phyloP scores from a whole-genome alignment of 1,140 invertebrate genomes.

The Dreissena rostriformis region DNA sequence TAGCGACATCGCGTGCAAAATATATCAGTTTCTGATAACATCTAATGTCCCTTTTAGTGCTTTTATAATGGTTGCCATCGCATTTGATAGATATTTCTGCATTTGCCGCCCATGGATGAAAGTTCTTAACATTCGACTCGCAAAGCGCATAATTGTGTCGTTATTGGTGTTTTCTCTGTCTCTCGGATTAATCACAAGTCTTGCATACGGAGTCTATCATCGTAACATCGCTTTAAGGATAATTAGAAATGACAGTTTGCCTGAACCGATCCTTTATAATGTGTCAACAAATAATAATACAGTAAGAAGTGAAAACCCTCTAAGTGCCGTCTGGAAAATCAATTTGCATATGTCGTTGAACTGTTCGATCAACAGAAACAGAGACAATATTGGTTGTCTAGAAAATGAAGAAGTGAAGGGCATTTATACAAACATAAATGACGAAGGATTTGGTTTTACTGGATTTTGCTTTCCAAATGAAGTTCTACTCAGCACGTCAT shows the following conservation, averaged over 20 bases:
- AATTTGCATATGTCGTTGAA: not conserved
- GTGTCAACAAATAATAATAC: not conserved
- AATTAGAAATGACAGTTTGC: not conserved
- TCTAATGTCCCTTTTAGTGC: constrained; percentile 78
- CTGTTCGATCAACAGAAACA: not conserved
- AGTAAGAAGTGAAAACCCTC: not conserved
- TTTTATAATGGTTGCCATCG: constrained; percentile 80
- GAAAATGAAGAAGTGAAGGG: not conserved
- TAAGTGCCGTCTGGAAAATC: not conserved
- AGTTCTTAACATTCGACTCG: constrained; percentile 70
- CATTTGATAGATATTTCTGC: constrained; percentile 80
- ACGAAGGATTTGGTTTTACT: constrained; percentile 23
- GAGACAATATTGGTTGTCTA: not conserved
- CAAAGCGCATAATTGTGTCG: constrained; percentile 70
- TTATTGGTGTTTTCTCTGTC: constrained; percentile 71
- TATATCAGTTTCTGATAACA: constrained; percentile 78
- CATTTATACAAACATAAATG: not conserved
- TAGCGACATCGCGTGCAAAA: constrained; percentile 75
- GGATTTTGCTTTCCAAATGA: constrained; percentile 62
- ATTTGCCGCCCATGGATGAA: constrained; percentile 79
- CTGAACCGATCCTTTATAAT: not conserved
- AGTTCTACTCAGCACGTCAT: constrained; percentile 56
- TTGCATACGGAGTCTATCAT: constrained; percentile 69
- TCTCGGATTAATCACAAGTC: constrained; percentile 73
- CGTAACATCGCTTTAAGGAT: not conserved